Percentiles rank a stretch among this genome's conserved stretches.
Evolutionary conservation across 2,888 invertebrate species (phyloP).

Genomic region (Rhabditoides inermis): DNA sequence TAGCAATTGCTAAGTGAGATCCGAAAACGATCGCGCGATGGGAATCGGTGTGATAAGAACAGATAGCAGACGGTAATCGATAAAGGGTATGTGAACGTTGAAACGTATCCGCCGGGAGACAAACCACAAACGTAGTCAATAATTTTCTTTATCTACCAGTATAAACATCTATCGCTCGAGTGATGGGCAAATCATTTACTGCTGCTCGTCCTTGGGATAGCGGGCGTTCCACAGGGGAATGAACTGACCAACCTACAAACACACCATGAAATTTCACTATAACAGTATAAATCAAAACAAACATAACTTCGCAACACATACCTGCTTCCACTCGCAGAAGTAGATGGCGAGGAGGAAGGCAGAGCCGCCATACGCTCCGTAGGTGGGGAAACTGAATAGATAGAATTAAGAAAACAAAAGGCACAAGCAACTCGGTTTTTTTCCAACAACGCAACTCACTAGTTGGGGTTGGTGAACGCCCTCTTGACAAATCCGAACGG

Average conservation of each 20-base stretch:
- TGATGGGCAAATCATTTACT: slow-evolving; percentile 1
- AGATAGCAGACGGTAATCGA: no score
- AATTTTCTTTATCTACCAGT: no score
- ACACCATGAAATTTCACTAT: neutral
- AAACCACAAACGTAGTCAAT: no score
- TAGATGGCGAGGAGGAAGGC: slow-evolving; percentile 43
- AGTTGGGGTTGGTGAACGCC: slow-evolving; percentile 37
- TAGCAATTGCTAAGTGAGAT: no score
- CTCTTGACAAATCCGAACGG: slow-evolving; percentile 37
- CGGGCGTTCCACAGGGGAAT: slow-evolving; percentile 44
- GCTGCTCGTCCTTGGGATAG: slow-evolving; percentile 10
- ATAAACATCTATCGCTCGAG: no score
- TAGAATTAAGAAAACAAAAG: neutral
- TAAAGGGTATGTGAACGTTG: no score
- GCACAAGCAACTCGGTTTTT: slow-evolving; percentile 1
- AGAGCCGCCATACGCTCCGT: slow-evolving; percentile 38
- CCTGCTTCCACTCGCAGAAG: slow-evolving; percentile 48
- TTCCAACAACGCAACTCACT: slow-evolving; percentile 19
- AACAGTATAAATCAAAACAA: no score
- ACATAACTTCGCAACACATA: neutral
- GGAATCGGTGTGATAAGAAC: no score
- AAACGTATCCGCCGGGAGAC: no score
- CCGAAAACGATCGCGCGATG: no score
- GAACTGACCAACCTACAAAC: slow-evolving; percentile 37
- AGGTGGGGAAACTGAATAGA: slow-evolving; percentile 29